Base-by-base conservation (phyloP, 2,888 invertebrate species). In the Seira ritae region DNA sequence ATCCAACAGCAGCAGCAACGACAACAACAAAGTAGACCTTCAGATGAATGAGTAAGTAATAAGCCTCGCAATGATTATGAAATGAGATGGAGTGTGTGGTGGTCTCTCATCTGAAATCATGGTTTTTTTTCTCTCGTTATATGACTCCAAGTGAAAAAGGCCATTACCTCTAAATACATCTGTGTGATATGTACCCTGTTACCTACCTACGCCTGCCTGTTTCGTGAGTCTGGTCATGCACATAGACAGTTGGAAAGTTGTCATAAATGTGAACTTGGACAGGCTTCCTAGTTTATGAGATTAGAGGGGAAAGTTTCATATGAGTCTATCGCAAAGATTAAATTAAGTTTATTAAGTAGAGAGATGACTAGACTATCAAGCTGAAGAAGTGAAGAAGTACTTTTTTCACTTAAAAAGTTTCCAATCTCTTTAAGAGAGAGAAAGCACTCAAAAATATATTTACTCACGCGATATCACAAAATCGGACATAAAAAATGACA, bases 341-440 rank as follows among this genome's bases (percentile, higher is more conserved):
- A 42, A 42, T 42, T 42, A 42, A 42, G 42, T 42, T 42, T 42
- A 42, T 12, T 42, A 42, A 8, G 42, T n/a, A n/a, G n/a, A n/a
- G n/a, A n/a, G 42, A 42, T 42, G 42, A 42, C 6, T 8, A 4
- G 42, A 42, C 42, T 42, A 42, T 12, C 42, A 42, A 42, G 12
- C 42, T 42, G n/a, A n/a, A n/a, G n/a, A n/a, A n/a, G n/a, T n/a
- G n/a, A n/a, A n/a, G n/a, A n/a, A n/a, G 42, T 12, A 42, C 42
- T 8, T 12, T 42, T 42, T 42, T 42, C 42, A 42, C 42, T 42
- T 42, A 71, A 71, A 19, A 50, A 71, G 15, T 23, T 22, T 50
- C 69, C 50, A 71, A 71, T 71, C 42, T 42, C 12, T 4, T 42
- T n/a, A n/a, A n/a, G n/a, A n/a, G n/a, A n/a, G 12, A 42, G 42